Evolutionary conservation across 2,888 invertebrate species (phyloP).

Genomic region (Anthophora plumipes): DNA sequence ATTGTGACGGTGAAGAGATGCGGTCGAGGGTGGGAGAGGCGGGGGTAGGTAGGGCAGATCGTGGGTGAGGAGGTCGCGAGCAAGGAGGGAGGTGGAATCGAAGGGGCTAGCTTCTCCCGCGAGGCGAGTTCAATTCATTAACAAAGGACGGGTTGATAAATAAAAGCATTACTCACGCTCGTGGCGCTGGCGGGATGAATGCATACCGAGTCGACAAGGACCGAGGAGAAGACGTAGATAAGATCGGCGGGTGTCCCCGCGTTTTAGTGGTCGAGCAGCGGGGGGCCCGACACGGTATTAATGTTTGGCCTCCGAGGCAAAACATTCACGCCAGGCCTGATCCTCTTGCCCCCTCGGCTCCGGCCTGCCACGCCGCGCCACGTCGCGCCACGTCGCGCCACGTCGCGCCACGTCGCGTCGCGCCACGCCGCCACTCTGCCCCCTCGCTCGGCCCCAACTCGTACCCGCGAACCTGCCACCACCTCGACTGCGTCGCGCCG

Average conservation of each 20-base stretch:
- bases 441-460: no score
- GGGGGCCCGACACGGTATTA: conserved; percentile 84
- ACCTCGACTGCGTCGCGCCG: conserved; percentile 18
- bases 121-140: conserved; percentile 81
- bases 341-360: conserved; percentile 47
- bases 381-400: background rate
- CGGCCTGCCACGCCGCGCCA: background rate
- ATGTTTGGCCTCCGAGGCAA: conserved; percentile 83
- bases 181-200: conserved; percentile 81
- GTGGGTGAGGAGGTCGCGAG: background rate
- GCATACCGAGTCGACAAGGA: conserved; percentile 83
- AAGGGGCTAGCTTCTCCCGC: conserved; percentile 56
- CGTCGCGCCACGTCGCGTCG: background rate
- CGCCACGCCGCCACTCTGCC: no score
- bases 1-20: background rate
- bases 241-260: conserved; percentile 85
- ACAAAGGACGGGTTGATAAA: conserved; percentile 84
- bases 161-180: conserved; percentile 84
- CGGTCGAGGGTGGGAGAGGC: conserved; percentile 13
- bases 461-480: conserved; percentile 30
- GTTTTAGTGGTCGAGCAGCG: conserved; percentile 83
- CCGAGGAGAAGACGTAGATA: conserved; percentile 83
- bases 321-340: conserved; percentile 76
- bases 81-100: conserved; percentile 26
- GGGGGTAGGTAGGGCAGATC: background rate